Evolutionary conservation across 1,140 invertebrate genomes (phyloP).

Genomic region (Heterodera schachtii): DNA sequence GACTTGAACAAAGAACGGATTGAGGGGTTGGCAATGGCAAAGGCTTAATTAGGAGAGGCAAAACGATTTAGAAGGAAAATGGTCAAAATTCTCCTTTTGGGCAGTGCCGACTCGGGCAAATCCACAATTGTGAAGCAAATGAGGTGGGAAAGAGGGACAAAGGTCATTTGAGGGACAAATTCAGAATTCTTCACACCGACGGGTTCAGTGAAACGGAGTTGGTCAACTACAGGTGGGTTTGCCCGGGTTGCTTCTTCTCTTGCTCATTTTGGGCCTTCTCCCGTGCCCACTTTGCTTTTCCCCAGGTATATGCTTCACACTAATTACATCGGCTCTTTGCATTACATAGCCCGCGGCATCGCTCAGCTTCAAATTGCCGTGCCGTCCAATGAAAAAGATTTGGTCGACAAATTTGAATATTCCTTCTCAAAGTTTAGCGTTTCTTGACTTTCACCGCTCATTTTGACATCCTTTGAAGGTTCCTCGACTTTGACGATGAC

Average conservation of each 20-base stretch:
- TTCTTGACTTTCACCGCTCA: neutral
- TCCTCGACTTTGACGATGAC: slow-evolving; percentile 39
- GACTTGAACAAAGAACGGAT: slow-evolving; percentile 40
- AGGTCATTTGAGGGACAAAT: neutral
- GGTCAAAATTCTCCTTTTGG: slow-evolving; percentile 48
- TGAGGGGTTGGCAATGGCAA: slow-evolving; percentile 9
- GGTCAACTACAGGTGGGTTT: slow-evolving; percentile 44
- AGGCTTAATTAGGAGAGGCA: neutral
- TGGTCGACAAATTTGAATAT: slow-evolving; percentile 37
- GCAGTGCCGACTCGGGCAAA: slow-evolving; percentile 48
- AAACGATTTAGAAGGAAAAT: slow-evolving; percentile 8
- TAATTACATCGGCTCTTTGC: slow-evolving; percentile 46
- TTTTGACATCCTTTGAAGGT: slow-evolving; percentile 10
- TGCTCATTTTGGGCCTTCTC: neutral
- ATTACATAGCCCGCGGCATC: slow-evolving; percentile 42
- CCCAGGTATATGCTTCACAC: slow-evolving; percentile 48
- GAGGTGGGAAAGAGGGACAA: slow-evolving; percentile 18
- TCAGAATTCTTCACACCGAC: slow-evolving; percentile 46
- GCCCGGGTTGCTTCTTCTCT: too few relatives aligned
- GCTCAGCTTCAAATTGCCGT: slow-evolving; percentile 31
- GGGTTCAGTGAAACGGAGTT: slow-evolving; percentile 54
- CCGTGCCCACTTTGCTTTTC: neutral
- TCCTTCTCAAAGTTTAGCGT: slow-evolving; percentile 22
- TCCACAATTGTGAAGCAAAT: slow-evolving; percentile 52
- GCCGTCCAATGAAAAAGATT: slow-evolving; percentile 36